Evolutionary conservation across 2,888 invertebrate genomes (phyloP).

Genomic region (Amphipyra berbera): DNA sequence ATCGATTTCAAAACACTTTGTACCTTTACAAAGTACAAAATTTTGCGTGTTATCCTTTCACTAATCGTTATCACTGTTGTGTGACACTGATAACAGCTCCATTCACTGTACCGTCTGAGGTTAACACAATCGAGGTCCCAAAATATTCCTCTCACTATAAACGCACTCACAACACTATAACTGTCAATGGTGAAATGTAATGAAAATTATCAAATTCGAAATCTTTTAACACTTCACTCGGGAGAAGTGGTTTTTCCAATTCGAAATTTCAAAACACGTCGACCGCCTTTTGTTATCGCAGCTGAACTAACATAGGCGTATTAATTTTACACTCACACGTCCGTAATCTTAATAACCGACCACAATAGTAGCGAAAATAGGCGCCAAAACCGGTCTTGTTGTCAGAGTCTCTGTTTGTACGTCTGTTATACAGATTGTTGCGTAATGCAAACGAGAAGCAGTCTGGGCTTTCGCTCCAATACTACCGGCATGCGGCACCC

Average conservation of each 20-base stretch:
- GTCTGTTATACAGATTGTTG: slow-evolving; percentile 66
- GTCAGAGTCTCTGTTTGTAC: slow-evolving; percentile 60
- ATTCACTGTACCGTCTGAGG: slow-evolving; percentile 23
- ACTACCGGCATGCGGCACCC: slow-evolving; percentile 74
- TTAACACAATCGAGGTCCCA: slow-evolving; percentile 6
- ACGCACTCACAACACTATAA: slow-evolving; percentile 44
- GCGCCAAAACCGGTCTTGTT: slow-evolving; percentile 77
- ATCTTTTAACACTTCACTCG: slow-evolving; percentile 23
- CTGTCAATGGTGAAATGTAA: slow-evolving; percentile 48
- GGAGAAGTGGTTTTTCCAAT: slow-evolving; percentile 46
- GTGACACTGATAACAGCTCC: slow-evolving; percentile 54
- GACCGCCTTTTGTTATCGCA: slow-evolving; percentile 79
- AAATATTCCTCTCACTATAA: slow-evolving; percentile 14
- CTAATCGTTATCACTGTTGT: slow-evolving; percentile 63
- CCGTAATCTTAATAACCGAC: slow-evolving; percentile 71
- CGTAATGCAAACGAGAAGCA: slow-evolving; percentile 71
- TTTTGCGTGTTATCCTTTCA: slow-evolving; percentile 60
- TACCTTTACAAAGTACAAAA: slow-evolving; percentile 25
- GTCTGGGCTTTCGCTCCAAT: slow-evolving; percentile 71
- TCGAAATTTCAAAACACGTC: slow-evolving; percentile 71
- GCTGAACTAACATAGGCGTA: slow-evolving; percentile 76
- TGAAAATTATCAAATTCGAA: slow-evolving; percentile 41
- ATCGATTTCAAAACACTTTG: slow-evolving; percentile 65
- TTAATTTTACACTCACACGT: slow-evolving; percentile 73
- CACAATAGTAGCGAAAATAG: slow-evolving; percentile 79